Conservation (phyloP, 2,888 invertebrate genomes). For the Lordiphosa andalusiaca region DNA sequence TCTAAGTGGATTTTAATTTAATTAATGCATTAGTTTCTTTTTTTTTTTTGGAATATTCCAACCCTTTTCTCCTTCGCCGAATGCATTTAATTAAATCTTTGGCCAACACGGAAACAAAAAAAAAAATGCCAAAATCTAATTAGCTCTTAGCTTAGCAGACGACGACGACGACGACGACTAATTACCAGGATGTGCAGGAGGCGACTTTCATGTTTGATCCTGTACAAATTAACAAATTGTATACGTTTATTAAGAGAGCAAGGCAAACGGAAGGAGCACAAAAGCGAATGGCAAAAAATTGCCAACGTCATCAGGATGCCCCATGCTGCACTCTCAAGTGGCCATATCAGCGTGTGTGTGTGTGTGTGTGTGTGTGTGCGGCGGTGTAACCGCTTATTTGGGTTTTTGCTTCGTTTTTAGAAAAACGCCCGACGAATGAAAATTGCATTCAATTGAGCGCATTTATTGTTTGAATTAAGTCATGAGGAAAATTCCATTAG, state of each 20-base stretch:
- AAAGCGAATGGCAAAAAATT: slow-evolving; percentile 13
- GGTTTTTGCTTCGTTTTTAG: slow-evolving; percentile 34
- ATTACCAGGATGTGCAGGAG: slow-evolving; percentile 9
- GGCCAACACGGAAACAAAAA: slow-evolving; percentile 5
- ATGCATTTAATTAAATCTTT: slow-evolving; percentile 33
- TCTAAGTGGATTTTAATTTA: slow-evolving; percentile 72
- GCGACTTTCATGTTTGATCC: slow-evolving; percentile 8
- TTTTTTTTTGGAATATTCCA: background rate
- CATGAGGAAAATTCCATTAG: slow-evolving; percentile 81
- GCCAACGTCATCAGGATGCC: slow-evolving; percentile 15
- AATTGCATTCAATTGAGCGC: slow-evolving; percentile 79
- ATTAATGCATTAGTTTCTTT: slow-evolving; percentile 49
- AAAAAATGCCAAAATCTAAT: slow-evolving; percentile 13
- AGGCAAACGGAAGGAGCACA: slow-evolving; percentile 27
- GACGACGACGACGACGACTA: slow-evolving; percentile 6
- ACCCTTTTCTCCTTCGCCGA: slow-evolving; percentile 2
- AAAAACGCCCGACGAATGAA: slow-evolving; percentile 60
- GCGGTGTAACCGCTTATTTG: slow-evolving; percentile 63
- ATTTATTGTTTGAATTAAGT: slow-evolving; percentile 79
- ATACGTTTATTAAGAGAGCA: slow-evolving; percentile 22
- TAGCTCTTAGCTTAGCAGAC: slow-evolving; percentile 11
- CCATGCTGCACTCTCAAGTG: slow-evolving; percentile 22
- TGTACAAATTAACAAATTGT: slow-evolving; percentile 27
- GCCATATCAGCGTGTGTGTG: background rate
- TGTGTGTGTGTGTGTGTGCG: slow-evolving; percentile 32